A percentile compares a stretch with the other conserved stretches of the same genome.
phyloP scores from a whole-genome alignment of 2,797 vertebrate species.

The Ceryle rudis region DNA sequence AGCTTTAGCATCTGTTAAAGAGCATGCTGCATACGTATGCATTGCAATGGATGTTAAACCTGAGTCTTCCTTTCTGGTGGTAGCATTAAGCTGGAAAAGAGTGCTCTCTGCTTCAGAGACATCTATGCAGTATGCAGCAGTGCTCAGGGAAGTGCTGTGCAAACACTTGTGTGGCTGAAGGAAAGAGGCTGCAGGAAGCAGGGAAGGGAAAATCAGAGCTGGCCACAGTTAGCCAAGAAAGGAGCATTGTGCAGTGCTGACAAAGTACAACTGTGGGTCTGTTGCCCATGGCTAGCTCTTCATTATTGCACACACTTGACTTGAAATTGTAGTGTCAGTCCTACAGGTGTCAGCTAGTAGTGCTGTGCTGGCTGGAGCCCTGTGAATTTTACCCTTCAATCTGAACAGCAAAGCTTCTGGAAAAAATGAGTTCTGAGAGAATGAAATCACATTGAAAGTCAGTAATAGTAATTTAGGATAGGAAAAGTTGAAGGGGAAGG shows the following conservation, averaged over 20 bases:
- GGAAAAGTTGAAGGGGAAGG: neutral
- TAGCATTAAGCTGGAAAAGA: neutral
- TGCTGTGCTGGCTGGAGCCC: neutral
- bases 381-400: neutral
- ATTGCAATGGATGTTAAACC: neutral
- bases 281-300: neutral
- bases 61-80: neutral
- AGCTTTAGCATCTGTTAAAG: neutral
- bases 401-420: neutral
- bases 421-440: neutral
- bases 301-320: neutral
- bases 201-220: neutral
- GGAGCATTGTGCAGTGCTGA: neutral
- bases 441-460: neutral
- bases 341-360: neutral
- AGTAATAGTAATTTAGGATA: neutral
- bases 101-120: neutral
- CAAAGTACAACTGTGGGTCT: neutral
- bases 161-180: fast-evolving
- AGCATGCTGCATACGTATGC: neutral
- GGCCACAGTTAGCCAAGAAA: neutral
- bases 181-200: neutral
- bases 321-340: neutral
- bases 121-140: neutral
- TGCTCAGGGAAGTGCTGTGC: neutral